phyloP scores from a whole-genome alignment of 2,797 vertebrate genomes.

The Rhynchonycteris naso region DNA sequence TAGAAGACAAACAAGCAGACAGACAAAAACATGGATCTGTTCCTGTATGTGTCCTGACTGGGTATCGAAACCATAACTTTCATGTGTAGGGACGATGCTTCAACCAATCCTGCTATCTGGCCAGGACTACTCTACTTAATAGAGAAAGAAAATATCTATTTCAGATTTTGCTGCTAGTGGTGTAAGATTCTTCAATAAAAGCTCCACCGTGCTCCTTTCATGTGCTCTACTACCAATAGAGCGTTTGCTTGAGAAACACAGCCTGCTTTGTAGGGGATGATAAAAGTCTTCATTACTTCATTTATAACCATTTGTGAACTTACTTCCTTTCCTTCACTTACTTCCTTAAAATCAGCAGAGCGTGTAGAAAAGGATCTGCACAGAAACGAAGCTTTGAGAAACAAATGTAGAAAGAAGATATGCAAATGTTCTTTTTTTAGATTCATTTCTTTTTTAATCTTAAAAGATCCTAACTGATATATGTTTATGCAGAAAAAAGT shows the following conservation, averaged over 20 bases:
- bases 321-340: slow-evolving; percentile 70
- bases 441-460: slow-evolving; percentile 65
- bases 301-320: slow-evolving; percentile 65
- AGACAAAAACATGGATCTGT: no score
- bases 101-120: no score
- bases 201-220: background rate
- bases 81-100: no score
- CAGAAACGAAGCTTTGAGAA: slow-evolving; percentile 74
- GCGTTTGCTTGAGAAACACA: slow-evolving; percentile 61
- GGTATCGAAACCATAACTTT: no score
- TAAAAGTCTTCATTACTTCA: slow-evolving; percentile 54
- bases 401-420: slow-evolving; percentile 63
- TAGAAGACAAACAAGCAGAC: no score
- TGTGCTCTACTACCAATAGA: slow-evolving; percentile 24
- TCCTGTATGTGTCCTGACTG: no score
- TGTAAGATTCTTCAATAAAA: background rate
- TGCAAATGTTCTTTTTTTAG: slow-evolving; percentile 79
- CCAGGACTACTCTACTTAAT: background rate
- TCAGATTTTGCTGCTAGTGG: slow-evolving; percentile 34
- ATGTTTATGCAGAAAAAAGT: slow-evolving; percentile 27
- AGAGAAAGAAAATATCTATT: background rate
- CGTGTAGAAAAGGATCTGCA: slow-evolving; percentile 74
- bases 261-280: slow-evolving; percentile 58
- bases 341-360: slow-evolving; percentile 85
- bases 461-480: slow-evolving; percentile 48